Conservation (phyloP, 2,797 vertebrate species). For the Tapirus indicus region DNA sequence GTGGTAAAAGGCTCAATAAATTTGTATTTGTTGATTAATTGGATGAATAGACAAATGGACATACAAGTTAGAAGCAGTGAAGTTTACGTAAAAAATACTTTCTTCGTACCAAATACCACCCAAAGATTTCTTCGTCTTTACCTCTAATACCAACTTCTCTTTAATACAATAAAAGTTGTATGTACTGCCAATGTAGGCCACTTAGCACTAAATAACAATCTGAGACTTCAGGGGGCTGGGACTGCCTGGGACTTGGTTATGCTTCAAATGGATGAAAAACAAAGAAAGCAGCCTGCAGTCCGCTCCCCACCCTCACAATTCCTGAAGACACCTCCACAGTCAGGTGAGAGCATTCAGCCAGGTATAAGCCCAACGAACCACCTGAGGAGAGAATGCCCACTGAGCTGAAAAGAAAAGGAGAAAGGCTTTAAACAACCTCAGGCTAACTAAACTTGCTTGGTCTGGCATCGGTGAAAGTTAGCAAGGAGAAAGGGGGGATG, state of each 20-base stretch:
- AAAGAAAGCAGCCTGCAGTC: background rate
- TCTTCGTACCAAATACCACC: background rate
- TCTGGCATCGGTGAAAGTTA: conserved; percentile 13
- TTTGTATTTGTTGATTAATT: background rate
- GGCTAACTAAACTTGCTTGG: background rate
- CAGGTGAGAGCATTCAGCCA: background rate
- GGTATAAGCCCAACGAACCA: background rate
- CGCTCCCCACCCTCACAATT: background rate
- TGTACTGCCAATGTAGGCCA: background rate
- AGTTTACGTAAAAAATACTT: background rate
- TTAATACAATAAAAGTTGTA: background rate
- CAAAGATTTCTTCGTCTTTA: background rate
- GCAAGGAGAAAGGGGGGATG: background rate
- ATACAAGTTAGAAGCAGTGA: background rate
- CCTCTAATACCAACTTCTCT: background rate
- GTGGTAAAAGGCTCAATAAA: background rate
- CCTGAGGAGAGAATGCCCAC: conserved; percentile 26
- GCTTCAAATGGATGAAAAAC: background rate
- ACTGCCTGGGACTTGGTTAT: background rate
- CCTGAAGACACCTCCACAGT: background rate
- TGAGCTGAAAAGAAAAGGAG: conserved; percentile 13
- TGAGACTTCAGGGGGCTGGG: background rate
- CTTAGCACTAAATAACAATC: background rate
- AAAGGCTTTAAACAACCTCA: background rate
- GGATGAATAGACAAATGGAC: background rate